Evolutionary conservation across 2,888 invertebrate genomes (phyloP).

Genomic region (Pseudanteris insignis): DNA sequence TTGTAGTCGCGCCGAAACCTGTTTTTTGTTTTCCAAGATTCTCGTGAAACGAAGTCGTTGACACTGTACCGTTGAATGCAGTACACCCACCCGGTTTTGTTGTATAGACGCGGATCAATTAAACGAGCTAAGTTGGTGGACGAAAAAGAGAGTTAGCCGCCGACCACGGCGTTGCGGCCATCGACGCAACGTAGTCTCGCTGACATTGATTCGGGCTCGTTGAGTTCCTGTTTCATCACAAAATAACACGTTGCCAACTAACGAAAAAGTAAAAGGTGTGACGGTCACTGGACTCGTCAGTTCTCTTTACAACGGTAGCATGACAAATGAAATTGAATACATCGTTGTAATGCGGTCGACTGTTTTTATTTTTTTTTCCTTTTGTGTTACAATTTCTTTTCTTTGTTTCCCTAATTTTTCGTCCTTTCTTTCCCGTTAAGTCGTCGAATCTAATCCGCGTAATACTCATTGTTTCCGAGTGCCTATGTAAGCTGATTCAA

Average conservation of each 20-base stretch:
- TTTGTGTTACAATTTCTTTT: too few relatives aligned
- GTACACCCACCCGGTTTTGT: conserved; percentile 24
- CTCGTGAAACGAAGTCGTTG: conserved; percentile 38
- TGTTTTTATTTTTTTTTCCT: too few relatives aligned
- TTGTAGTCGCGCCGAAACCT: conserved; percentile 29
- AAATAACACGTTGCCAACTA: background rate
- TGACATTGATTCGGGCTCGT: too few relatives aligned
- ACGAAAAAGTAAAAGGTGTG: background rate
- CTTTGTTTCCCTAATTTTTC: too few relatives aligned
- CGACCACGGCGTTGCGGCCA: too few relatives aligned
- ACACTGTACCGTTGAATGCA: conserved; percentile 28
- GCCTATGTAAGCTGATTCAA: too few relatives aligned
- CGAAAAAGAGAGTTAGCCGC: background rate
- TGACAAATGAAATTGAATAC: conserved; percentile 19
- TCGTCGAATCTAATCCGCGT: too few relatives aligned
- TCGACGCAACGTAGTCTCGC: too few relatives aligned
- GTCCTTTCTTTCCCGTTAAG: too few relatives aligned
- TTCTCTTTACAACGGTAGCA: conserved; percentile 7
- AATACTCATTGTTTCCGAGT: too few relatives aligned
- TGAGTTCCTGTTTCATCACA: too few relatives aligned
- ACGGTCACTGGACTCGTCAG: conserved; percentile 2
- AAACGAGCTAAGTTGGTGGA: background rate
- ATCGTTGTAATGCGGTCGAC: conserved; percentile 4
- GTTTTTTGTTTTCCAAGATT: conserved; percentile 39
- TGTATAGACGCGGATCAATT: too few relatives aligned